phyloP scores from a whole-genome alignment of 2,113 vertebrate genomes.

The Syrrhaptes paradoxus region DNA sequence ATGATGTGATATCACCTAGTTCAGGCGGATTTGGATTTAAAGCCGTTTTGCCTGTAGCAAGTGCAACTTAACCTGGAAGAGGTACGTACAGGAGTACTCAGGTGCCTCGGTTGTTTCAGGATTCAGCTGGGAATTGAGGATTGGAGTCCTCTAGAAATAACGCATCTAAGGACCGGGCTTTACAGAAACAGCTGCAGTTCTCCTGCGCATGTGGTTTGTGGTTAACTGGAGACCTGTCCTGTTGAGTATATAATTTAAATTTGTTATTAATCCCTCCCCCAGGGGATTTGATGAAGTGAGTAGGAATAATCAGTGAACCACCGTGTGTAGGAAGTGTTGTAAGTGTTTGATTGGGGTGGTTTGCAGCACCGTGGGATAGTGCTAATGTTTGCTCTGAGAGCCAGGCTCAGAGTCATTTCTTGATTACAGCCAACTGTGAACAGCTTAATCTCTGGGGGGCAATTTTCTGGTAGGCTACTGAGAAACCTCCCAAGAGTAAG shows the following conservation, averaged over 20 bases:
- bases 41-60: background rate
- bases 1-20: background rate
- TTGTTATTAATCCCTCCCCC: background rate
- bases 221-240: background rate
- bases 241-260: background rate
- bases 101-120: background rate
- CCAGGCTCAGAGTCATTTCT: background rate
- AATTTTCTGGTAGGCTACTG: background rate
- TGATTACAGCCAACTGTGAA: background rate
- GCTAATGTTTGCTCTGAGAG: background rate
- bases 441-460: background rate
- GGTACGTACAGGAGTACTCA: background rate
- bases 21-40: background rate
- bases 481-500: background rate
- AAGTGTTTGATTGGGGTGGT: background rate
- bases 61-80: background rate
- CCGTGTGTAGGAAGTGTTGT: background rate
- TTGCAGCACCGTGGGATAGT: background rate
- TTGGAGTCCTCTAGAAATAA: background rate
- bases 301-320: background rate
- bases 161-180: background rate
- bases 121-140: background rate
- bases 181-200: background rate
- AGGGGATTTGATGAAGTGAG: background rate
- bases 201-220: background rate